Percentiles rank a stretch among this genome's conserved stretches.
Evolutionary conservation across 2,113 vertebrate genomes (phyloP).

Genomic region (Pelodiscus sinensis): DNA sequence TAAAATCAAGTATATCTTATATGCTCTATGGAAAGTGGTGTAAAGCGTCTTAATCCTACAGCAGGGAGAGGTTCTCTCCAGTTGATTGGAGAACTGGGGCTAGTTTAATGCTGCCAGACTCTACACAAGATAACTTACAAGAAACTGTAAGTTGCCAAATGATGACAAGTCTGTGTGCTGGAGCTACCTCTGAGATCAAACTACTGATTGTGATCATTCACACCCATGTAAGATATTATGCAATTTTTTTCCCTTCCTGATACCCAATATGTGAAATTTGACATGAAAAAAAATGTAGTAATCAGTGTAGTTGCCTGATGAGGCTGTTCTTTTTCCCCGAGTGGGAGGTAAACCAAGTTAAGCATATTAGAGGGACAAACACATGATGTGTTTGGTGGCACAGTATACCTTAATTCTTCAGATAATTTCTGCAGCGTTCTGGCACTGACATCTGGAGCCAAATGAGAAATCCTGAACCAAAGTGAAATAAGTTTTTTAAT

Average conservation of each 20-base stretch:
- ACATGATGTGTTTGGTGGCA: background rate
- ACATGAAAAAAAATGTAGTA: background rate
- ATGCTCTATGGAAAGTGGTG: background rate
- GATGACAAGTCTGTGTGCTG: background rate
- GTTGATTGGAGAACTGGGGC: background rate
- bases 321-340: background rate
- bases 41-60: background rate
- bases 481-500: background rate
- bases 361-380: background rate
- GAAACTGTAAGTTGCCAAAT: background rate
- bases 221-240: constrained; percentile 1
- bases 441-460: background rate
- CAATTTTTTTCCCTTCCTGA: background rate
- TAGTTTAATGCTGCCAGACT: background rate
- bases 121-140: background rate
- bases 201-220: background rate
- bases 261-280: background rate
- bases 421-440: background rate
- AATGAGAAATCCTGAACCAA: background rate
- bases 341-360: background rate
- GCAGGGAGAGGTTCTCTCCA: background rate
- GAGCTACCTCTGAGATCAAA: constrained; percentile 1
- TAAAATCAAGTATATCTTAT: background rate
- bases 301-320: background rate
- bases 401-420: background rate